Evolutionary conservation across 2,797 vertebrate species (phyloP).

Genomic region (Danio albolineatus): DNA sequence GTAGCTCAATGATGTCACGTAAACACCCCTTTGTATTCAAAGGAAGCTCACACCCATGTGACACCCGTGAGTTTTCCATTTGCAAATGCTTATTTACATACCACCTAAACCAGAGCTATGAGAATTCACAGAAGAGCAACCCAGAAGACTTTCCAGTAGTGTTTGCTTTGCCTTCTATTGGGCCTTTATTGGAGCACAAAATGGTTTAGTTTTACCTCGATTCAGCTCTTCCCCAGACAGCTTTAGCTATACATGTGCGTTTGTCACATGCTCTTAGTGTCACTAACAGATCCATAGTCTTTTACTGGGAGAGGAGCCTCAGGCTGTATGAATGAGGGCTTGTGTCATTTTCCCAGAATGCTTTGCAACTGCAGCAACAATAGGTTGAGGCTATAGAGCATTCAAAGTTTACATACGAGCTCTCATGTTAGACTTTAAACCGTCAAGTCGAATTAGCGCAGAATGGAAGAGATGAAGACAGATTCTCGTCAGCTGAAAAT

Average conservation of each 20-base stretch:
- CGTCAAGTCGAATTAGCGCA: conserved; percentile 56
- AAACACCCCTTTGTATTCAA: neutral
- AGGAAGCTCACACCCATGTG: neutral
- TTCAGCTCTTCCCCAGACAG: conserved; percentile 7
- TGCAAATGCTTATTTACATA: conserved; percentile 28
- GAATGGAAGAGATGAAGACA: conserved; percentile 24
- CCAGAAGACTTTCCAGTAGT: neutral
- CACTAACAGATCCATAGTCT: conserved; percentile 39
- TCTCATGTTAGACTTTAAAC: conserved; percentile 64
- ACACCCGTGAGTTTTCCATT: neutral
- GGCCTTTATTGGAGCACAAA: neutral
- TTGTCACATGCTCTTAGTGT: conserved; percentile 11
- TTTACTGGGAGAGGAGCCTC: conserved; percentile 11
- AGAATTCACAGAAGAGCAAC: neutral
- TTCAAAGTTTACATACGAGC: conserved; percentile 47
- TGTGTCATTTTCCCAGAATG: conserved; percentile 28
- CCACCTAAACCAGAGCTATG: neutral
- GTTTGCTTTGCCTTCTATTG: neutral
- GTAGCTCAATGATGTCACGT: too few relatives aligned
- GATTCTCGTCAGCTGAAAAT: neutral
- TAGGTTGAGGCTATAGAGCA: conserved; percentile 50
- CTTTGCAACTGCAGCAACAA: conserved; percentile 53
- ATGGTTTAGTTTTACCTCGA: neutral
- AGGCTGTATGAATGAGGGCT: conserved; percentile 28
- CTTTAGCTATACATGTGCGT: conserved; percentile 38